phyloP scores from a whole-genome alignment of 2,888 invertebrate species.

The Harpalus rubripes region DNA sequence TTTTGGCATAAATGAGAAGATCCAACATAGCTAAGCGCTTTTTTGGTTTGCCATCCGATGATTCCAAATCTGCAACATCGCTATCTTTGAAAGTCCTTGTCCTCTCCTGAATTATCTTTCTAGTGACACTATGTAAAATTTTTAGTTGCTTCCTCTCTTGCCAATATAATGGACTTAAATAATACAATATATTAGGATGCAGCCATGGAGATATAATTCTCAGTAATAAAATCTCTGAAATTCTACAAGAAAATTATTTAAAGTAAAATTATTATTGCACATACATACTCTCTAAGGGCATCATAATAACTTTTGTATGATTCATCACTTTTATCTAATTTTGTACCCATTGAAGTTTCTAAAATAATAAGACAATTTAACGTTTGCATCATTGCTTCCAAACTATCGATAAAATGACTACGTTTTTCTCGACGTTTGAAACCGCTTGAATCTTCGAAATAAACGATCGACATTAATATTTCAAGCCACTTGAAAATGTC shows the following conservation, averaged over 20 bases:
- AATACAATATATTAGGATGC: background rate
- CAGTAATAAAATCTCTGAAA: background rate
- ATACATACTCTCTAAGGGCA: conserved; percentile 75
- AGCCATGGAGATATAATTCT: conserved; percentile 9
- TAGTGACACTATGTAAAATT: background rate
- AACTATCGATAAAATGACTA: background rate
- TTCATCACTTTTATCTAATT: conserved; percentile 77
- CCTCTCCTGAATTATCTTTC: conserved; percentile 45
- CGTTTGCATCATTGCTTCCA: background rate
- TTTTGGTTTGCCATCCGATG: background rate
- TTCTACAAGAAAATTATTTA: conserved; percentile 7
- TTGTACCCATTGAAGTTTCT: conserved; percentile 86
- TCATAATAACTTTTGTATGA: conserved; percentile 79
- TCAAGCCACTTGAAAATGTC: no score
- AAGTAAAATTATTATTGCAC: background rate
- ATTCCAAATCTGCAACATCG: background rate
- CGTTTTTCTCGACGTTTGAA: no score
- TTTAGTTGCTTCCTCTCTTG: background rate
- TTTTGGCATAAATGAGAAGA: conserved; percentile 79
- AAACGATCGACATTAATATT: no score
- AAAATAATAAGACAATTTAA: conserved; percentile 67
- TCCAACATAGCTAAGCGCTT: conserved; percentile 81
- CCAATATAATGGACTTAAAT: background rate
- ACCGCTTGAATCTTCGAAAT: no score
- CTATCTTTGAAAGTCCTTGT: conserved; percentile 60